Conservation (phyloP, 2,888 invertebrate species). For the Cataglyphis rosenhaueri region DNA sequence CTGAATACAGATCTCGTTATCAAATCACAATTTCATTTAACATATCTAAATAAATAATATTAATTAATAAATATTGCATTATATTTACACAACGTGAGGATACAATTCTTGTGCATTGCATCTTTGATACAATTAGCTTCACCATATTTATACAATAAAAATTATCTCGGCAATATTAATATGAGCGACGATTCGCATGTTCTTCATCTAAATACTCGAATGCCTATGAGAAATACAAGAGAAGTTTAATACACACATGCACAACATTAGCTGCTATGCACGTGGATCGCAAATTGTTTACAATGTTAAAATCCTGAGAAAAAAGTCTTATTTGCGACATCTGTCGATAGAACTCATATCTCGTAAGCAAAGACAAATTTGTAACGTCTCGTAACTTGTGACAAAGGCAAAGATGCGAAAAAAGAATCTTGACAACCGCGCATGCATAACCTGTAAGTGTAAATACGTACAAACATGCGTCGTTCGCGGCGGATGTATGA, state of each 20-base stretch:
- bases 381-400: neutral
- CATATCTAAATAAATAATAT: neutral
- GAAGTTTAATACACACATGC: neutral
- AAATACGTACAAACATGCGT: conserved; percentile 33
- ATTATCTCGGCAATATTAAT: neutral
- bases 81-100: conserved; percentile 16
- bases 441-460: conserved; percentile 55
- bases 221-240: neutral
- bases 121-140: conserved; percentile 15
- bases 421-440: neutral
- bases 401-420: neutral
- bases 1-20: conserved; percentile 66
- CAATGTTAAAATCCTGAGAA: neutral
- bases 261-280: neutral
- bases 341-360: neutral
- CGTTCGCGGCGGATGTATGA: neutral
- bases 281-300: conserved; percentile 9
- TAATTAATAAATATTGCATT: neutral
- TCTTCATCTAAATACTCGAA: neutral
- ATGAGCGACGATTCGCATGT: neutral
- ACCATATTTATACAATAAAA: neutral
- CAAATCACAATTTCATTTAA: neutral
- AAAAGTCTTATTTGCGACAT: neutral
- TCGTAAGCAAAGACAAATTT: neutral
- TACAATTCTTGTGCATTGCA: neutral